Base-by-base conservation (phyloP, 2,113 vertebrate genomes). In the Prolemur simus region DNA sequence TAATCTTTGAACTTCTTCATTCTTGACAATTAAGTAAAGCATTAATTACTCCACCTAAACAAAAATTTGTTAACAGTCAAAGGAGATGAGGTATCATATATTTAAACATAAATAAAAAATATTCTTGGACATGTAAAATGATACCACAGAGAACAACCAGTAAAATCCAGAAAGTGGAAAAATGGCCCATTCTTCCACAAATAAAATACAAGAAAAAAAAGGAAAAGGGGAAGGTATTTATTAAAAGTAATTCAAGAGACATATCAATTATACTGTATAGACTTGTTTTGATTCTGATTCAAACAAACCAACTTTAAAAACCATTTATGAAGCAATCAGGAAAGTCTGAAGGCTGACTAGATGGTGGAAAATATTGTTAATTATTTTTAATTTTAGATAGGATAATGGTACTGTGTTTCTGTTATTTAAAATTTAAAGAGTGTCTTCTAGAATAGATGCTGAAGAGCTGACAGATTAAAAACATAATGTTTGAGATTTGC, bases 291-390 rank as follows among this genome's bases (percentile, higher is more conserved):
- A 54, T 47, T 91, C 47, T 76, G 42, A 81, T 32, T 83, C 25
- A 82, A 95, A 93, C 49, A 89, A 88, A 92, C 13, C 29, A 42
- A 94, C 73, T 82, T 96, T 90, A 54, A 87, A 88, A 85, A 81
- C 2, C 56, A 77, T n/a, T 76, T 82, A 89, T 39, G 32, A 94
- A 95, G 71, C 17, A 76, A 80, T 66, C 14, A 69, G 64, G 13
- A 74, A 92, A 94, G 20, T 39, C 39, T 87, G 4, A 96, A 92
- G 64, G 81, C 5, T 47, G 34, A 86, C 27, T 76, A n/a, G 15
- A 63, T 49, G 8, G 15, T 42, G 84, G 47, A 80, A 60, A 63
- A 74, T 87, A 45, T 42, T 29, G 13, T 23, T 73, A 80, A 89
- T 23, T 63, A 49, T 21, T 78, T 60, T 76, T 58, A 88, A 10